A percentile compares a stretch with the other conserved stretches of the same genome.
These are phyloP conservation scores for Colletes latitarsis DNA, from an alignment of 1,140 invertebrate genomes.

Conservation along the genomic window DNA sequence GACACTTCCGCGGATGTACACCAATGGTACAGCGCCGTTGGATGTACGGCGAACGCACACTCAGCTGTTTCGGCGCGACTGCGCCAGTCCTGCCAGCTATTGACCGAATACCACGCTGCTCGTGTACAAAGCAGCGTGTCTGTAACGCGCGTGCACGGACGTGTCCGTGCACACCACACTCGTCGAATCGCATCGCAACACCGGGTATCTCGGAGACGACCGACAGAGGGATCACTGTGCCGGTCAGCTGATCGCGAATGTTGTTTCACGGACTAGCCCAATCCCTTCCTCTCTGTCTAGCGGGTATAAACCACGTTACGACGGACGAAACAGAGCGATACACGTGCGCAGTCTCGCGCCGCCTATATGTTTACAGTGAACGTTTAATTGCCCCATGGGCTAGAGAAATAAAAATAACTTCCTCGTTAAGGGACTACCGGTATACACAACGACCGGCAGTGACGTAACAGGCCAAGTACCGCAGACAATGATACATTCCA, in stretches of 20 bases:
- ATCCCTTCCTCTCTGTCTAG: neutral
- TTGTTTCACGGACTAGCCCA: conserved; percentile 9
- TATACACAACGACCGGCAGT: neutral
- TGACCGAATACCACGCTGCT: conserved; percentile 73
- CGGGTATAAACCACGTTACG: no score
- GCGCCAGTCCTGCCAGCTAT: conserved; percentile 77
- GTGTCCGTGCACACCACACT: neutral
- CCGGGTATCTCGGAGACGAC: neutral
- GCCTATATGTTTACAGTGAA: conserved; percentile 3
- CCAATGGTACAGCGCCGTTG: conserved; percentile 44
- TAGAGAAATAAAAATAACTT: conserved; percentile 47
- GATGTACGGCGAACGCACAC: conserved; percentile 52
- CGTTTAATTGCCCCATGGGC: conserved; percentile 48
- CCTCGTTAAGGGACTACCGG: conserved; percentile 48
- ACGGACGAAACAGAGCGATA: conserved; percentile 3
- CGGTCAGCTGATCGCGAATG: conserved; percentile 55
- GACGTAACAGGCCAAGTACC: neutral
- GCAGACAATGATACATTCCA: neutral
- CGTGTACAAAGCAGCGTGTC: neutral
- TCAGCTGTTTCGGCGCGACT: conserved; percentile 71
- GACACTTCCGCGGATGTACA: conserved; percentile 50
- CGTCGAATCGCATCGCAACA: conserved; percentile 16
- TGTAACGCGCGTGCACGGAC: neutral
- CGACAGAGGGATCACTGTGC: conserved; percentile 26
- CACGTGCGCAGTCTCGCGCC: conserved; percentile 17